Conservation (phyloP, 2,888 invertebrate genomes). For the Noctua comes region DNA sequence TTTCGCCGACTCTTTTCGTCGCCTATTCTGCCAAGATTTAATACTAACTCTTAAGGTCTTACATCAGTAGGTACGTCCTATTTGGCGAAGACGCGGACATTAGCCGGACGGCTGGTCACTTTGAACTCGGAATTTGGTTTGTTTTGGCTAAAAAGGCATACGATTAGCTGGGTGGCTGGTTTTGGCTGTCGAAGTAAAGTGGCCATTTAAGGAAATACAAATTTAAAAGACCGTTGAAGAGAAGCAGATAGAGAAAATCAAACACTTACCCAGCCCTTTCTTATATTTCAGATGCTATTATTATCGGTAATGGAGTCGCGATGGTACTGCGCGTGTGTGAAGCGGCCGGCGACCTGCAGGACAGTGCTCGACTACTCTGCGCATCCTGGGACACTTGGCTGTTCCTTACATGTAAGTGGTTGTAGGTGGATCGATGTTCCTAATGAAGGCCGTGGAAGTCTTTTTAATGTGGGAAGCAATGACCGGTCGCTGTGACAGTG, state of each 20-base stretch:
- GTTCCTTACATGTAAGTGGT: conserved; percentile 91
- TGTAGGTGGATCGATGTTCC: background rate
- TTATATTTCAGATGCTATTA: conserved; percentile 92
- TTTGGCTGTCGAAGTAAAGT: background rate
- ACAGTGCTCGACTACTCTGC: conserved; percentile 92
- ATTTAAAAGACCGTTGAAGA: background rate
- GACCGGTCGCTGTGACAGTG: background rate
- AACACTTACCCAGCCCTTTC: background rate
- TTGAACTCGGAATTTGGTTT: background rate
- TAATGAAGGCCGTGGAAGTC: background rate
- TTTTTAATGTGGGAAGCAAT: background rate
- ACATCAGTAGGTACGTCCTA: background rate
- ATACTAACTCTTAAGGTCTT: background rate
- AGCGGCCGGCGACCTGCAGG: conserved; percentile 90
- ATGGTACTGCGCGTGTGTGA: conserved; percentile 93
- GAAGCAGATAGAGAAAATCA: background rate
- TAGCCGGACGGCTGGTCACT: background rate
- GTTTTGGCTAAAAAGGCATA: background rate
- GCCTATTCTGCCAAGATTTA: background rate
- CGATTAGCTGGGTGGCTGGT: too few relatives aligned
- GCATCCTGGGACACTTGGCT: conserved; percentile 94
- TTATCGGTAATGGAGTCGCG: conserved; percentile 93
- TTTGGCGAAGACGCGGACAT: background rate
- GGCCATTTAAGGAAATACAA: background rate
- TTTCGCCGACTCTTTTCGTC: background rate